A percentile compares a stretch with the other conserved stretches of the same genome.
Conservation (phyloP, 2,113 vertebrate genomes). For the Pygoscelis adeliae region DNA sequence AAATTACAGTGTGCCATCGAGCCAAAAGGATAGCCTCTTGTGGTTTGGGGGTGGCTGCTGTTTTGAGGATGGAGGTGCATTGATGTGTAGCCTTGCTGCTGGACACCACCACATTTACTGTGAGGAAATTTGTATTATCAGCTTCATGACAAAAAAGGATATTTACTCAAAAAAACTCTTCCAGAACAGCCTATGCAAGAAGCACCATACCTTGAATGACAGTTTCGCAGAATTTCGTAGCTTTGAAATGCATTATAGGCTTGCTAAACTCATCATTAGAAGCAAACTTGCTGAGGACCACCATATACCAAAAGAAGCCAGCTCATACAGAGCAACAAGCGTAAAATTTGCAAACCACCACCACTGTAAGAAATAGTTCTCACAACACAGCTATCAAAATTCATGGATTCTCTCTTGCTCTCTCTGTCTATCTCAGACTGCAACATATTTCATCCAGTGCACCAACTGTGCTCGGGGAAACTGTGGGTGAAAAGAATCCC, state of each 20-base stretch:
- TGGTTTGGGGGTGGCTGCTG: background rate
- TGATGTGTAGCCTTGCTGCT: background rate
- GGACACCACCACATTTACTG: background rate
- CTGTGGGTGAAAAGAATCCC: background rate
- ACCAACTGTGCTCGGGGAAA: constrained; percentile 1
- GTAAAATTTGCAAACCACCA: background rate
- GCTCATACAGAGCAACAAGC: background rate
- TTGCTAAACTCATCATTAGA: background rate
- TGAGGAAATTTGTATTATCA: background rate
- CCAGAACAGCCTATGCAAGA: background rate
- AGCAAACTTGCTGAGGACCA: background rate
- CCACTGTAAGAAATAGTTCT: background rate
- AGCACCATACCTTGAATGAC: background rate
- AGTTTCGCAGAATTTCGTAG: background rate
- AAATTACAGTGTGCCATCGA: rapidly evolving
- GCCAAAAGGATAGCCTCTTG: background rate
- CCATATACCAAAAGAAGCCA: background rate
- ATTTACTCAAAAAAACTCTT: background rate
- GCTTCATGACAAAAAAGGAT: background rate
- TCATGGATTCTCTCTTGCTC: background rate
- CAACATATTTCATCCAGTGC: background rate
- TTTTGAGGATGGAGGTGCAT: background rate
- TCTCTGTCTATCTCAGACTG: background rate
- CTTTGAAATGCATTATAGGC: background rate
- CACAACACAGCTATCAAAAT: background rate